Base-by-base conservation (phyloP, 2,888 invertebrate species). In the Agrotis segetum region DNA sequence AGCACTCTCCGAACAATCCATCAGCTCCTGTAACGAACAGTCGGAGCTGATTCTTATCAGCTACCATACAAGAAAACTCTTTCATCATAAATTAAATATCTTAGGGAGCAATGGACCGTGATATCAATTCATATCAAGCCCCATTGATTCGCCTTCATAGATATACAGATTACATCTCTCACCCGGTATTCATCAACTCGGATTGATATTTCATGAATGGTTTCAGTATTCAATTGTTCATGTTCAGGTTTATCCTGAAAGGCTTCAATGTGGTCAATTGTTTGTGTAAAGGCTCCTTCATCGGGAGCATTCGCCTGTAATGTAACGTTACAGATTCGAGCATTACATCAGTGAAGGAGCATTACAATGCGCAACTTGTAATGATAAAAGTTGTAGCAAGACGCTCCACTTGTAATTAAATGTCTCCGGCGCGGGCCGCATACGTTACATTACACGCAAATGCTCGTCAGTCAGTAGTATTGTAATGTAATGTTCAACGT, bases 111-210 rank as follows among this genome's bases (percentile, higher is more conserved):
- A 63, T 46, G 64, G 58, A 16, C 2, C n/a, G 16, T 19, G 62
- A 14, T 29, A 40, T n/a, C 21, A 61, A 47, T 70, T 65, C 47
- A 62, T 62, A 66, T 29, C 19, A 34, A 47, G 16, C 3, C 24
- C 47, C 46, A 68, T 71, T 71, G 70, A 71, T 71, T 29, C 7
- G 13, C 21, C 19, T 6, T 19, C 61, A n/a, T 14, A 52, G 66
- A n/a, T 53, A 50, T 21, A 59, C 16, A 50, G 60, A 81, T 77
- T 59, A 70, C 58, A 71, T 73, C 72, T 73, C 72, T 65, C 29
- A 47, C 55, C 19, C 11, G 17, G 40, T 55, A 68, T 69, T 74
- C 56, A 77, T 71, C 65, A 77, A 62, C 44, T 21, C 46, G 16
- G 50, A 71, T 67, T 64, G 59, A 49, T 62, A 52, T 62, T 59